Evolutionary conservation across 2,888 invertebrate species (phyloP).

Genomic region (Nephrotoma appendiculata): DNA sequence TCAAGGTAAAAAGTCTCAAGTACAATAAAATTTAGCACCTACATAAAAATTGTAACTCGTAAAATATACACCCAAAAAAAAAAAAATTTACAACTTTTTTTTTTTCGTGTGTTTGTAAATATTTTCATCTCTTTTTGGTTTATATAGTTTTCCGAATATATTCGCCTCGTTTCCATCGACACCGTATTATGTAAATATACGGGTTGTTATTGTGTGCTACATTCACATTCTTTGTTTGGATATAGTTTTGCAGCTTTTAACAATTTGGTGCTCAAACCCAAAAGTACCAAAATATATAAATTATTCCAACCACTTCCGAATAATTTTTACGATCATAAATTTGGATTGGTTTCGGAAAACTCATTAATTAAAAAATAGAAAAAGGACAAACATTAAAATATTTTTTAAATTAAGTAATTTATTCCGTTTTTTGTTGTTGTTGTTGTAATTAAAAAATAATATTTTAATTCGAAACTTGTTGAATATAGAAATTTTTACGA

Average conservation of each 20-base stretch:
- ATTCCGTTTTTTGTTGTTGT: not conserved
- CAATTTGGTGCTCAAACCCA: not conserved
- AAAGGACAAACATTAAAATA: not conserved
- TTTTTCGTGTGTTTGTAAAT: not conserved
- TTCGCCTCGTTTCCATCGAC: not conserved
- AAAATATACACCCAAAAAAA: not conserved
- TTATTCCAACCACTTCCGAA: not conserved
- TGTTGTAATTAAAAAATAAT: not conserved
- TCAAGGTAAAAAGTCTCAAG: constrained; percentile 34
- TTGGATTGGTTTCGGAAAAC: not conserved
- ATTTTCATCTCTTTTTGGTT: not conserved
- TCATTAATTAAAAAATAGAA: not conserved
- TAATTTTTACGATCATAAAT: not conserved
- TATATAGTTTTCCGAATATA: not conserved
- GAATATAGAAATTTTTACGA: not conserved
- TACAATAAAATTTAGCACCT: not conserved
- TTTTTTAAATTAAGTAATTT: not conserved
- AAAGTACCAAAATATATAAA: not conserved
- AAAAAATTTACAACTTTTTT: not conserved
- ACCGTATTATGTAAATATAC: not conserved
- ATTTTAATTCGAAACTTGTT: not conserved
- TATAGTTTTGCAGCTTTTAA: not conserved
- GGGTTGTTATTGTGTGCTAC: not conserved
- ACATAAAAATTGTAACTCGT: not conserved
- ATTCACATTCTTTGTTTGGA: not conserved